Evolutionary conservation across 1,140 invertebrate species (phyloP), one percentile per base, ranked within the genome.

Genomic region (Sesamia nonagrioides): DNA sequence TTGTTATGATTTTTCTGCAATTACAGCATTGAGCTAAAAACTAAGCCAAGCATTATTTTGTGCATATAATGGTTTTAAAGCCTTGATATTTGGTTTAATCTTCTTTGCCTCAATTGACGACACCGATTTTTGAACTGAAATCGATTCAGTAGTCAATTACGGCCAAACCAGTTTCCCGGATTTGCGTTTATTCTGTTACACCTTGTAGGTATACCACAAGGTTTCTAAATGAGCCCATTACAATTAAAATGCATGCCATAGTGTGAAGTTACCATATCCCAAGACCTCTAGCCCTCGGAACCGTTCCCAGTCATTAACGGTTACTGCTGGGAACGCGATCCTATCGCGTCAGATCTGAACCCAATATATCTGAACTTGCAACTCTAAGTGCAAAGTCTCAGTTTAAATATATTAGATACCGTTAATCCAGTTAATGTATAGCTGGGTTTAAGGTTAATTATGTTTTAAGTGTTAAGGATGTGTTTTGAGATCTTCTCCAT

Each of bases 381-480:
- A 68, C 63, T 42, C 60, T 18, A 40, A 63, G 60, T 68, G 66
- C 66, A 69, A 48, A 69, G 15, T 5, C n/a, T 8, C 42, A 6
- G 18, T 50, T 45, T 27, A 27, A 27, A 33, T 69, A 48, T 50
- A 69, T 48, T 33, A 13, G 21, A 48, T 6, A 69, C 66, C 66
- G 66, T 69, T 69, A 69, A 21, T 69, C 66, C 42, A 69, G 40
- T 69, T 69, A 48, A 68, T 68, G 63, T 68, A 68, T 68, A 9
- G 63, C 60, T 63, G 15, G 42, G 42, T 33, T 45, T 68, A 69
- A 69, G 66, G 66, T 69, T 45, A 69, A 45, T 69, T 42, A 45
- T 69, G 66, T 48, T 69, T 27, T 33, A 63, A 13, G 21, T 50
- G 35, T 17, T 63, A 40, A 40, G 8, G 60, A 61, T 33, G 58